Percentiles rank a stretch among this genome's conserved stretches.
Conservation (phyloP, 2,888 invertebrate genomes). For the Octonoba sinensis region DNA sequence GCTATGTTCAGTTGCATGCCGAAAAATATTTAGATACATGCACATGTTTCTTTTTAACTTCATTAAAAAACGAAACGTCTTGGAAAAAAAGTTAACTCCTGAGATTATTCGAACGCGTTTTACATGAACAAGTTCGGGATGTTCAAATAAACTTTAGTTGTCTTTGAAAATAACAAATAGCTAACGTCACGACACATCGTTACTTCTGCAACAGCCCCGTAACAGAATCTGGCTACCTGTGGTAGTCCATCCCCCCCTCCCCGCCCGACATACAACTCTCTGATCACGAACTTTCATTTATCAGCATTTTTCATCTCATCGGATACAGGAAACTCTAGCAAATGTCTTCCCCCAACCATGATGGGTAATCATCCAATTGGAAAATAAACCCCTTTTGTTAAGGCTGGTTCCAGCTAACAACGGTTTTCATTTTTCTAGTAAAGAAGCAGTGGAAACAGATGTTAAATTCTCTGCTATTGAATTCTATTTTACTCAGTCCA, state of each 20-base stretch:
- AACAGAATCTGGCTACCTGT: conserved; percentile 31
- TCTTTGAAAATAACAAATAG: conserved; percentile 32
- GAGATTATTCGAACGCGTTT: not conserved
- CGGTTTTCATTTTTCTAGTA: conserved; percentile 33
- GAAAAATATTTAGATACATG: not conserved
- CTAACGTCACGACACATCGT: conserved; percentile 36
- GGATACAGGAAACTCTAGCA: conserved; percentile 54
- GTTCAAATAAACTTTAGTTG: too few relatives aligned
- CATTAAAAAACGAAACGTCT: not conserved
- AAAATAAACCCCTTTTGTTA: conserved; percentile 47
- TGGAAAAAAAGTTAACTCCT: not conserved
- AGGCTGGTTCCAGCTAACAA: conserved; percentile 22
- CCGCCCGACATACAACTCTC: conserved; percentile 7
- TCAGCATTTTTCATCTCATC: conserved; percentile 47
- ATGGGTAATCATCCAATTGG: conserved; percentile 41
- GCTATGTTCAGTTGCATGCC: too few relatives aligned
- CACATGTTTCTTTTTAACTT: not conserved
- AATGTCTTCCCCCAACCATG: conserved; percentile 18
- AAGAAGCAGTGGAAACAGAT: too few relatives aligned
- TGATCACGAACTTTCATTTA: conserved; percentile 46
- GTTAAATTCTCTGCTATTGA: too few relatives aligned
- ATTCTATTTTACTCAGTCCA: too few relatives aligned
- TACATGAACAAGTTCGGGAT: not conserved
- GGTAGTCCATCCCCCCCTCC: conserved; percentile 11
- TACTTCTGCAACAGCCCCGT: conserved; percentile 17